Evolutionary conservation across 2,797 vertebrate species (phyloP).

Genomic region (Micromesistius poutassou): DNA sequence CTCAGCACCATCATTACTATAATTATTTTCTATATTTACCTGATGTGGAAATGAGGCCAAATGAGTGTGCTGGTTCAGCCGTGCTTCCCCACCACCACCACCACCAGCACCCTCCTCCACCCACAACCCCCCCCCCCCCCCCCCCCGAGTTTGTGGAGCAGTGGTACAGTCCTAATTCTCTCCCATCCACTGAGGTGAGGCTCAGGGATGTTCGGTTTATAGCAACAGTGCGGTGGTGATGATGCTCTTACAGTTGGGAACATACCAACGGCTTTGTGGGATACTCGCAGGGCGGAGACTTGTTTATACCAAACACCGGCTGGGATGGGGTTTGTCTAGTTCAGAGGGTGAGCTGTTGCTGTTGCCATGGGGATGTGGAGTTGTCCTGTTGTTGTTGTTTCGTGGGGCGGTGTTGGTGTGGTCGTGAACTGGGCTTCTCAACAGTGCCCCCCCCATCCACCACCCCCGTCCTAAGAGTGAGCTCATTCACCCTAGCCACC

Average conservation of each 20-base stretch:
- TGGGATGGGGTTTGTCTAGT: slow-evolving; percentile 8
- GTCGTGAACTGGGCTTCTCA: slow-evolving; percentile 49
- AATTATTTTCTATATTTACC: slow-evolving; percentile 81
- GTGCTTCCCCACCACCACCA: slow-evolving; percentile 27
- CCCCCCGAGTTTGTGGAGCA: slow-evolving; percentile 43
- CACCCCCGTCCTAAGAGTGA: slow-evolving; percentile 40
- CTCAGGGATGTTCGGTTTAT: not conserved
- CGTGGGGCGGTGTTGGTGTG: slow-evolving; percentile 11
- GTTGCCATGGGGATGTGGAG: slow-evolving; percentile 32
- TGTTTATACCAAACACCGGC: too few relatives aligned
- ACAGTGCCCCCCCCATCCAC: not conserved
- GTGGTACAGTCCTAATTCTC: slow-evolving; percentile 50
- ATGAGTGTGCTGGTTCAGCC: slow-evolving; percentile 56
- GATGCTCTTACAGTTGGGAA: slow-evolving; percentile 30
- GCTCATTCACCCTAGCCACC: slow-evolving; percentile 71
- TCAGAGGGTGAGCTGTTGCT: slow-evolving; percentile 12
- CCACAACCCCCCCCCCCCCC: too few relatives aligned
- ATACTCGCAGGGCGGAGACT: not conserved
- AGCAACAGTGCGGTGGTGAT: not conserved
- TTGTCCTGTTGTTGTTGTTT: slow-evolving; percentile 12
- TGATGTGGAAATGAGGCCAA: slow-evolving; percentile 67
- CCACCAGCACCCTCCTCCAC: too few relatives aligned
- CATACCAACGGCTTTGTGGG: slow-evolving; percentile 26
- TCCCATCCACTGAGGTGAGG: not conserved
- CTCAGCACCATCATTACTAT: slow-evolving; percentile 74